Conservation (phyloP, 1,140 invertebrate species). For the Myzus persicae region DNA sequence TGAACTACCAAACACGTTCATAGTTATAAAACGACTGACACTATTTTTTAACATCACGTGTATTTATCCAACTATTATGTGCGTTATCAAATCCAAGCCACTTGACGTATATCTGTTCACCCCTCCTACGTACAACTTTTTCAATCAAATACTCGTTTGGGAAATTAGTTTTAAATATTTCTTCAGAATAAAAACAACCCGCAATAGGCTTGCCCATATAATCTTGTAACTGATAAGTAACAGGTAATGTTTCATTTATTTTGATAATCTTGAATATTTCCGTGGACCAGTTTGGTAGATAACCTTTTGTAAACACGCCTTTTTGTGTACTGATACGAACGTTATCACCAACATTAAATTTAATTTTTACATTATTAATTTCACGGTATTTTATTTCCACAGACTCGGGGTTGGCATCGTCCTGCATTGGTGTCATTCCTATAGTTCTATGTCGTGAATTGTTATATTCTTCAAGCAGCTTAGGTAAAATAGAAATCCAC, state of each 20-base stretch:
- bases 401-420: neutral
- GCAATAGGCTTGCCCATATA: neutral
- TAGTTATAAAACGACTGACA: no score
- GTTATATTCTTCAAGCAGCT: conserved; percentile 60
- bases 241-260: neutral
- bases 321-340: neutral
- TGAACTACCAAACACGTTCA: no score
- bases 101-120: no score
- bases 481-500: conserved; percentile 54
- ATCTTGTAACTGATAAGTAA: neutral
- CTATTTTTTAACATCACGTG: no score
- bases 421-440: neutral
- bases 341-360: neutral
- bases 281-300: neutral
- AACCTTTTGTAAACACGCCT: neutral
- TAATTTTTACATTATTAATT: neutral
- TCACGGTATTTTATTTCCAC: no score
- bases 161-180: neutral
- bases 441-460: neutral
- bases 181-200: neutral
- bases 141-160: no score
- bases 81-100: no score
- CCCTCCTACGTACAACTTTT: no score
- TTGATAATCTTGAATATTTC: neutral
- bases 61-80: no score